Evolutionary conservation across 2,797 vertebrate genomes (phyloP).

Genomic region (Hemitrygon akajei): DNA sequence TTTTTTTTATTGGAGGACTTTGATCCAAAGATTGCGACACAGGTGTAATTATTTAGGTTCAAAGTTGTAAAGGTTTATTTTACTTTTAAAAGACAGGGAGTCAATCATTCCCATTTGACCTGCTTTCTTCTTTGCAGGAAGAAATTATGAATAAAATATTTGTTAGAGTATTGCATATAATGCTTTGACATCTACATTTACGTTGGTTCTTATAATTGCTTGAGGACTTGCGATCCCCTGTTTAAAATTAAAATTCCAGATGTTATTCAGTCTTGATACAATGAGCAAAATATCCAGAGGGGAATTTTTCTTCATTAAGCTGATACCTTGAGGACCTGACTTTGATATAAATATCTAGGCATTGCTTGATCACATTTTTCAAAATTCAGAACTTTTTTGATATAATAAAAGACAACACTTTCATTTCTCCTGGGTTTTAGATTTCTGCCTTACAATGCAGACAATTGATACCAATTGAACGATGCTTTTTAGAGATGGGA

Average conservation of each 20-base stretch:
- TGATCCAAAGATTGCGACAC: not conserved
- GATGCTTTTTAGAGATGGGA: not conserved
- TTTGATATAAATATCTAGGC: not conserved
- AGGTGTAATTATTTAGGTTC: conserved; percentile 3
- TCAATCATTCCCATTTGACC: conserved; percentile 31
- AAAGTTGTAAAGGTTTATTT: conserved; percentile 18
- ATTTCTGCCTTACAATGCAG: not conserved
- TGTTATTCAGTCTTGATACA: conserved; percentile 15
- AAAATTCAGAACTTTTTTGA: not conserved
- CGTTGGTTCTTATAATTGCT: not conserved
- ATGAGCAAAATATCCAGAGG: conserved; percentile 1
- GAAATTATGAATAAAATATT: conserved; percentile 23
- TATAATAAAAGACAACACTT: not conserved
- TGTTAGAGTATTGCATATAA: not conserved
- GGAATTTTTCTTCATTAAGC: not conserved
- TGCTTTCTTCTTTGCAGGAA: not conserved
- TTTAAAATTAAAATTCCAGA: conserved; percentile 36
- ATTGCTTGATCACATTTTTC: not conserved
- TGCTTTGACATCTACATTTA: conserved; percentile 28
- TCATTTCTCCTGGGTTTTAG: not conserved
- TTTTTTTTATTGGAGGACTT: conserved; percentile 4
- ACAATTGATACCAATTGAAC: not conserved
- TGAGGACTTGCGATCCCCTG: conserved; percentile 14
- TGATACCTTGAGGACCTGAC: not conserved
- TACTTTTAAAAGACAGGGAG: not conserved